Conservation (phyloP, 2,113 vertebrate genomes). For the Pantherophis guttatus region DNA sequence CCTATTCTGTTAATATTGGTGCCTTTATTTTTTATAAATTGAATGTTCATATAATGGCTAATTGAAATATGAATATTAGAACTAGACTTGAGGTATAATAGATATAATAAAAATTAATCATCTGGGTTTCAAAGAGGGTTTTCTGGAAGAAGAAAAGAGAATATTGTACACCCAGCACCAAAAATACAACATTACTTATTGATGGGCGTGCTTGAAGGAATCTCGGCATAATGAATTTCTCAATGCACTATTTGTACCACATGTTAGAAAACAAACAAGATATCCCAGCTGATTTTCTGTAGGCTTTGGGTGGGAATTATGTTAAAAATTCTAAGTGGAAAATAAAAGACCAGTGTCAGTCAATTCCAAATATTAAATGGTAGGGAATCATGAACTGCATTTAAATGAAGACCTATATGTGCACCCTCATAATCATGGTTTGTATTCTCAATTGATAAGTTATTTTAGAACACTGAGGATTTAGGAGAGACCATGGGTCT, state of each 20-base stretch:
- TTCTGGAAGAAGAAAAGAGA: constrained; percentile 7
- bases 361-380: background rate
- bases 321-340: background rate
- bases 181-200: background rate
- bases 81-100: constrained; percentile 43
- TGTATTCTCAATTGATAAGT: background rate
- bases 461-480: background rate
- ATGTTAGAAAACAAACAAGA: background rate
- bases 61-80: constrained; percentile 48
- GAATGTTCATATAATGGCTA: constrained; percentile 40
- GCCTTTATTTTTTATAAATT: constrained; percentile 66
- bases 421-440: background rate
- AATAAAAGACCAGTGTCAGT: background rate
- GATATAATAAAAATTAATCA: background rate
- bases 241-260: background rate
- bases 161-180: background rate
- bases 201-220: background rate
- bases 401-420: background rate
- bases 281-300: background rate
- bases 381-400: background rate
- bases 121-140: constrained; percentile 14
- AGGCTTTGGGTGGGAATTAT: background rate
- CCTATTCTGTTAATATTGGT: constrained; percentile 61
- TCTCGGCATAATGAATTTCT: background rate
- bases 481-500: background rate